These are phyloP conservation scores for Ophonus ardosiacus DNA, from an alignment of 2,888 invertebrate genomes.

Conservation along the genomic window DNA sequence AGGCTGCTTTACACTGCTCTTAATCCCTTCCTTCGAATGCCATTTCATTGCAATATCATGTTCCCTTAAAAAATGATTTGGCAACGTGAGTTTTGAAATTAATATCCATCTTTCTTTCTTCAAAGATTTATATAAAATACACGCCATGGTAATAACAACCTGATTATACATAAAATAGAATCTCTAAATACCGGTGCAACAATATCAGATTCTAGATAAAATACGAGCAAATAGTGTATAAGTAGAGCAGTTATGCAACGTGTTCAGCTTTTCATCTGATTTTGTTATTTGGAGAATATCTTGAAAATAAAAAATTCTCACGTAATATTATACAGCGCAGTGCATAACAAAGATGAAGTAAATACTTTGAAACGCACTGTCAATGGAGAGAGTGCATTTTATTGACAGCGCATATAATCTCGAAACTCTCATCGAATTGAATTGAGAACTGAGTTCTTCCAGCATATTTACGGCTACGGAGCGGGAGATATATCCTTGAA, in stretches of 20 bases:
- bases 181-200: neutral
- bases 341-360: conserved; percentile 19
- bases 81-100: too few species aligned
- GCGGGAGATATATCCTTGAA: conserved; percentile 54
- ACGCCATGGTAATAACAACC: conserved; percentile 5
- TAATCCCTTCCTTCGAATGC: too few species aligned
- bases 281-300: conserved; percentile 25
- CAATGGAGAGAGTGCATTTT: conserved; percentile 46
- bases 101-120: too few species aligned
- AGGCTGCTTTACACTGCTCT: too few species aligned
- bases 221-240: conserved; percentile 10
- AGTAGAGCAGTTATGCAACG: conserved; percentile 1
- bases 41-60: too few species aligned
- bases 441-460: conserved; percentile 48
- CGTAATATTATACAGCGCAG: neutral
- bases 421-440: conserved; percentile 53
- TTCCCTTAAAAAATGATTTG: too few species aligned
- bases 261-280: neutral
- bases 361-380: conserved; percentile 39
- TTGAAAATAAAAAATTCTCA: conserved; percentile 23
- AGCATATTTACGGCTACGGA: conserved; percentile 51
- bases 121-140: conserved; percentile 29
- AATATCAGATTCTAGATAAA: neutral
- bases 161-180: conserved; percentile 18
- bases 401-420: conserved; percentile 55